Base-by-base conservation (phyloP, 1,140 invertebrate species). In the Listronotus oregonensis region DNA sequence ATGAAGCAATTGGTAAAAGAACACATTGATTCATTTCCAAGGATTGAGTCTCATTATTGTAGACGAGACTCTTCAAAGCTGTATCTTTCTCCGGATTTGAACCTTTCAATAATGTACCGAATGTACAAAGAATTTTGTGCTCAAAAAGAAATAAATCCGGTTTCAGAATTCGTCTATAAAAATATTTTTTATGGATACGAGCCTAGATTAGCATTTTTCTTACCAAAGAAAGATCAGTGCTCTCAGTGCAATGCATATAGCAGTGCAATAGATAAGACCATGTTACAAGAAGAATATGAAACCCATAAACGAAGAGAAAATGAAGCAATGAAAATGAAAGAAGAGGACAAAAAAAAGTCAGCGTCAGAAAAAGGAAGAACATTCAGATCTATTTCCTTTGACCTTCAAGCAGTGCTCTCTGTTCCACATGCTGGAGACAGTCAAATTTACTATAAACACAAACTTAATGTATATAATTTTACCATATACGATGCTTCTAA, bases 151-250 rank as follows among this genome's bases (percentile, higher is more conserved):
- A 11, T 42, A 18, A 34, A 42, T 9, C 7, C 32, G 15, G 54
- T 56, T 9, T 56, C n/a, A 4, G 18, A n/a, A 10, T 54, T 56
- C 18, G 58, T 60, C 8, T 60, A 60, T 39, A 21, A 60, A 50
- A 50, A 49, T 50, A 60, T 39, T 1, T 50, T 49, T 60, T 44
- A 60, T 39, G 46, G 49, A 10, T 49, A 12, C 37, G 31, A 17
- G 3, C 31, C 31, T 37, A 0, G 6, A 15, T 60, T 18, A n/a
- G n/a, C 3, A 50, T 60, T 60, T 49, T 6, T 4, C 21, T 21
- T 34, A 32, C 44, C 58, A 27, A 58, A 58, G 21, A 58, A 46
- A 40, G 37, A 56, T 18, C 37, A 56, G 9, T 56, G 54, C 9
- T 42, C 18, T 40, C 0, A 2, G 2, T 56, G 54, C 18, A 58